phyloP scores from a whole-genome alignment of 2,888 invertebrate species.

The Colostygia pectinataria region DNA sequence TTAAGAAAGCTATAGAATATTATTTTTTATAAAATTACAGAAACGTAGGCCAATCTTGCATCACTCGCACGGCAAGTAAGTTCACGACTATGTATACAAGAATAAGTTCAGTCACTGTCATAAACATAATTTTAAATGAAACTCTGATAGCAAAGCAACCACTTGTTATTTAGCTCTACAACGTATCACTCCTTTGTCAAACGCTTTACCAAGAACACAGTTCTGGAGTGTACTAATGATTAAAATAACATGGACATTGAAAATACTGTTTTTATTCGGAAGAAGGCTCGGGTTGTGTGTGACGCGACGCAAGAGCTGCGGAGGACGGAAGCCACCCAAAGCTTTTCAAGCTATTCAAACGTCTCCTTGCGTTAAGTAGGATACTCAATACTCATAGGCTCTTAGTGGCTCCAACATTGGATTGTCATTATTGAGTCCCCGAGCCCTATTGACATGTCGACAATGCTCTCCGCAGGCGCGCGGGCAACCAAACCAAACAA shows the following conservation, averaged over 20 bases:
- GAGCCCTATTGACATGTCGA: conserved; percentile 49
- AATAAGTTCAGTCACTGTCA: too few species aligned
- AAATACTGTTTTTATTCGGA: neutral
- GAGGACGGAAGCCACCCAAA: conserved; percentile 28
- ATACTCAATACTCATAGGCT: conserved; percentile 18
- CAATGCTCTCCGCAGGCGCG: conserved; percentile 56
- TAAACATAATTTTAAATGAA: too few species aligned
- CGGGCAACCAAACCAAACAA: conserved; percentile 64
- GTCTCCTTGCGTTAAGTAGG: conserved; percentile 26
- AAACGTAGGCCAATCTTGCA: too few species aligned
- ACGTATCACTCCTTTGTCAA: neutral
- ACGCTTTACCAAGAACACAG: neutral
- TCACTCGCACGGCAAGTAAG: too few species aligned
- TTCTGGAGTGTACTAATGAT: neutral
- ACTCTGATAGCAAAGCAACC: too few species aligned
- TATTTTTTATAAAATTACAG: too few species aligned
- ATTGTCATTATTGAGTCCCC: conserved; percentile 46
- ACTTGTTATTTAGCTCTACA: too few species aligned
- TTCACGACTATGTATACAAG: too few species aligned
- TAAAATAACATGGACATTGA: neutral
- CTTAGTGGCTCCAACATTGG: conserved; percentile 37
- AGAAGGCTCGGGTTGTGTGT: neutral
- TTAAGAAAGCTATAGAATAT: too few species aligned
- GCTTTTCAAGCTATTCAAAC: conserved; percentile 28
- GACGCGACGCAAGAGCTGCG: conserved; percentile 5